Conservation (phyloP, 1,140 invertebrate genomes). For the Tetraneura akinire region DNA sequence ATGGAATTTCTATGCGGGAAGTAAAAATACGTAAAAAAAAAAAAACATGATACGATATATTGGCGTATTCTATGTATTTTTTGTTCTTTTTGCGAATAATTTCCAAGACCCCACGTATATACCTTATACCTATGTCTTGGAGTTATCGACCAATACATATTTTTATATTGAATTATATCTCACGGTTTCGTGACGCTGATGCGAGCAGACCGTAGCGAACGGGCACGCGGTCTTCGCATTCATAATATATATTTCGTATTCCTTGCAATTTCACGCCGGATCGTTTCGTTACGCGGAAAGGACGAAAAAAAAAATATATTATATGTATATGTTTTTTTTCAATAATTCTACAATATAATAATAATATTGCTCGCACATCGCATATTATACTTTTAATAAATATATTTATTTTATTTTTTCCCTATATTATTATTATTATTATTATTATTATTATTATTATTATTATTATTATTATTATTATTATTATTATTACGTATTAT, state of each 20-base stretch:
- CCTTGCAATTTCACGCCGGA: conserved; percentile 29
- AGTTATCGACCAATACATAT: background rate
- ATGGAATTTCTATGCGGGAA: background rate
- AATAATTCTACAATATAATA: background rate
- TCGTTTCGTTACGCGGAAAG: background rate
- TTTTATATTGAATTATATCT: background rate
- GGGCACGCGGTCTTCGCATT: background rate
- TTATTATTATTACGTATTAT: too few species aligned
- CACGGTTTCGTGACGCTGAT: conserved; percentile 19
- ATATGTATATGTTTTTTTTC: conserved; percentile 31
- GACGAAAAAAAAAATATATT: conserved; percentile 9
- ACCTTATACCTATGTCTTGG: too few species aligned
- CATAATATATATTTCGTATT: background rate
- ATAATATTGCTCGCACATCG: conserved; percentile 14
- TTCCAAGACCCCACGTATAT: background rate
- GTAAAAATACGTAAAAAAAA: too few species aligned
- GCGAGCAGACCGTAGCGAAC: conserved; percentile 24
- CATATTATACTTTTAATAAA: too few species aligned
- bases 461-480: too few species aligned
- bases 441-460: too few species aligned
- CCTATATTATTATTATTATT: too few species aligned
- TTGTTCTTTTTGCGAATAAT: too few species aligned
- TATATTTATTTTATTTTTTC: background rate
- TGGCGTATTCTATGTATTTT: background rate
- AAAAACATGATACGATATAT: too few species aligned